Percentiles rank a stretch among this genome's conserved stretches.
These are phyloP conservation scores for Eubasilissa splendida DNA, from an alignment of 2,888 invertebrate species.

Conservation along the genomic window DNA sequence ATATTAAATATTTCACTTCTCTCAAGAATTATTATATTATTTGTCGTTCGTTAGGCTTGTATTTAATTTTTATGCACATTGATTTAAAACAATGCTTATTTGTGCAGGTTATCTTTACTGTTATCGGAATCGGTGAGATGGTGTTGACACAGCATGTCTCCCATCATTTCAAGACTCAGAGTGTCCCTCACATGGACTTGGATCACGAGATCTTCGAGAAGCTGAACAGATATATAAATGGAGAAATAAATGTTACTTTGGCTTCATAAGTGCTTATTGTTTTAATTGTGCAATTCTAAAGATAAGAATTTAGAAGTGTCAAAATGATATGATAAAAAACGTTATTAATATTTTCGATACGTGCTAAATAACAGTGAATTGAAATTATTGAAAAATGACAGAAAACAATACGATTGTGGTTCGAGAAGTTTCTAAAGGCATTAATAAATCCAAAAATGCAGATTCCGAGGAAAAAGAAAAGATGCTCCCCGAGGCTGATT, in stretches of 20 bases:
- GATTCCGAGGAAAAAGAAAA: not conserved
- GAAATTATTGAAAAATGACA: slow-evolving; percentile 4
- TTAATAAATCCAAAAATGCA: not conserved
- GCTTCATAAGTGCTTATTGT: no score
- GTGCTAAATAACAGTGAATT: not conserved
- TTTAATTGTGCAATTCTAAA: not conserved
- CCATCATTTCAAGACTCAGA: not conserved
- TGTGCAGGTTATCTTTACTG: slow-evolving; percentile 28
- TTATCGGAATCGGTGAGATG: slow-evolving; percentile 24
- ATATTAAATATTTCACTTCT: not conserved
- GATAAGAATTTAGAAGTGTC: not conserved
- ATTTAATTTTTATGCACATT: not conserved
- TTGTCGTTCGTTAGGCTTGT: not conserved
- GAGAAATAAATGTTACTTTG: not conserved
- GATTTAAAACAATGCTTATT: slow-evolving; percentile 14
- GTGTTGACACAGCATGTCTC: not conserved
- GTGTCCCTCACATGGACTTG: slow-evolving; percentile 5
- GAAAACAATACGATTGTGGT: not conserved
- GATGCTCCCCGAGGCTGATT: slow-evolving; percentile 13
- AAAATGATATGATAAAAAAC: not conserved
- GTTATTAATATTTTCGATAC: not conserved
- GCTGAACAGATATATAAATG: not conserved
- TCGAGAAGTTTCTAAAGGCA: slow-evolving; percentile 1
- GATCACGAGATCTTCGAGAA: not conserved
- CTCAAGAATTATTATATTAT: no score